Percentiles rank a stretch among this genome's conserved stretches.
phyloP scores from a whole-genome alignment of 2,888 invertebrate genomes.

The Gastrophysa polygoni region DNA sequence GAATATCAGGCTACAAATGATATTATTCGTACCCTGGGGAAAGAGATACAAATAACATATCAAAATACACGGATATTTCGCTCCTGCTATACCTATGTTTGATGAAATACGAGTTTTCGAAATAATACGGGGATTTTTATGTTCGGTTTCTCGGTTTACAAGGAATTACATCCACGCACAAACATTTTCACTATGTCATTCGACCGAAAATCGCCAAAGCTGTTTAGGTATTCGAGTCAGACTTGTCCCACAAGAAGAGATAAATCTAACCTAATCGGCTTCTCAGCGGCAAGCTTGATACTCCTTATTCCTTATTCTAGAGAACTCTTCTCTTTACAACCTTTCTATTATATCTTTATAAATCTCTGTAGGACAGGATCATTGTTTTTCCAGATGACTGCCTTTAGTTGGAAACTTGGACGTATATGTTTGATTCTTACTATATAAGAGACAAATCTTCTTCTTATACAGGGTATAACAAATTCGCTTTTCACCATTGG shows the following conservation, averaged over 20 bases:
- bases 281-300: constrained; percentile 11
- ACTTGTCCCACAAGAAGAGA: constrained; percentile 42
- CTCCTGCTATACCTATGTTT: too few relatives aligned
- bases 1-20: too few relatives aligned
- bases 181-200: background rate
- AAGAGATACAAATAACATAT: too few relatives aligned
- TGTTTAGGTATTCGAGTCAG: constrained; percentile 49
- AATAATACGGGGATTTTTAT: background rate
- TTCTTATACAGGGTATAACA: too few relatives aligned
- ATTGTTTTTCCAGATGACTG: background rate
- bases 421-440: background rate
- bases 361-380: constrained; percentile 40
- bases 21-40: too few relatives aligned
- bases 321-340: constrained; percentile 46
- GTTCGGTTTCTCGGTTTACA: background rate
- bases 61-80: too few relatives aligned
- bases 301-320: constrained; percentile 16
- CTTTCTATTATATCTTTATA: constrained; percentile 48
- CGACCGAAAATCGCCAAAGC: constrained; percentile 22
- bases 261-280: constrained; percentile 52
- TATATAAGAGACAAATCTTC: too few relatives aligned
- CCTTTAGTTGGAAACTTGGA: background rate
- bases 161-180: background rate
- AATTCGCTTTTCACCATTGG: too few relatives aligned
- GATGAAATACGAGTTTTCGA: background rate